A percentile compares a stretch with the other conserved stretches of the same genome.
phyloP scores from a whole-genome alignment of 1,140 invertebrate species.

The Zaprionus ornatus region DNA sequence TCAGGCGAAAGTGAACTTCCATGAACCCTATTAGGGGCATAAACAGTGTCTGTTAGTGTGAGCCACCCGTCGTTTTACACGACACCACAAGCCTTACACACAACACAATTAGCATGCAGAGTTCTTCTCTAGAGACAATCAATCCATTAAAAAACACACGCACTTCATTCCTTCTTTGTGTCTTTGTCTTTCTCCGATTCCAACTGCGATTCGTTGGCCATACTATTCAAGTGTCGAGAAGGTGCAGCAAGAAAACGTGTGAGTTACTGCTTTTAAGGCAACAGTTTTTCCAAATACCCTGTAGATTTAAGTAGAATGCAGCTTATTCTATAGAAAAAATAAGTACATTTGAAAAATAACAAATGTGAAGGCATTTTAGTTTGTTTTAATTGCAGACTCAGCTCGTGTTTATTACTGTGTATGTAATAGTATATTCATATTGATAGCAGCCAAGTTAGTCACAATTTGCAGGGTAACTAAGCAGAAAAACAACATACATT shows the following conservation, averaged over 20 bases:
- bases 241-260: conserved; percentile 69
- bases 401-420: too few species aligned
- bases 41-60: conserved; percentile 15
- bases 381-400: not conserved
- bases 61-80: conserved; percentile 21
- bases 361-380: not conserved
- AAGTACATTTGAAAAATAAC: not conserved
- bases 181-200: conserved; percentile 13
- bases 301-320: not conserved
- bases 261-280: conserved; percentile 56
- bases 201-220: conserved; percentile 10
- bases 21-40: conserved; percentile 35
- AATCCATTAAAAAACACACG: conserved; percentile 66
- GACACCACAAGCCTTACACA: not conserved
- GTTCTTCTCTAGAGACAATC: conserved; percentile 44
- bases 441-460: not conserved
- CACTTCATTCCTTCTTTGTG: conserved; percentile 54
- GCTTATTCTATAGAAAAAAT: not conserved
- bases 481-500: conserved; percentile 18
- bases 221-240: conserved; percentile 38
- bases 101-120: conserved; percentile 67
- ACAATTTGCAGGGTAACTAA: conserved; percentile 9
- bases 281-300: conserved; percentile 35
- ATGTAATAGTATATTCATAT: not conserved
- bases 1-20: conserved; percentile 38